phyloP scores from a whole-genome alignment of 2,797 vertebrate genomes.

The Dallia pectoralis region DNA sequence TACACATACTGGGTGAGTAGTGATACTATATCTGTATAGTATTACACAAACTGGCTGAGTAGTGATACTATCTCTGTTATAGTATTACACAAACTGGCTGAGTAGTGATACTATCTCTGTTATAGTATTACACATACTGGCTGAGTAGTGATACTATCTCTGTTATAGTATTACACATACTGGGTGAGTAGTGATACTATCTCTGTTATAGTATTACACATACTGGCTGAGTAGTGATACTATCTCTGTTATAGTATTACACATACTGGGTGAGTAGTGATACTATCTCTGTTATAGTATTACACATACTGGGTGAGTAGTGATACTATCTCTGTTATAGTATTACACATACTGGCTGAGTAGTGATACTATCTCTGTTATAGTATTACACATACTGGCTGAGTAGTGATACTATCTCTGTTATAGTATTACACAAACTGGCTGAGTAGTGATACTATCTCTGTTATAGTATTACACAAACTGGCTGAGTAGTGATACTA shows the following conservation, averaged over 20 bases:
- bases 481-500: no score
- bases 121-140: no score
- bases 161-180: no score
- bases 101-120: conserved; percentile 25
- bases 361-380: conserved; percentile 38
- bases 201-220: no score
- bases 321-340: conserved; percentile 41
- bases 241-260: conserved; percentile 38
- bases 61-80: conserved; percentile 38
- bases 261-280: no score
- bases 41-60: background rate
- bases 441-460: conserved; percentile 16
- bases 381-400: conserved; percentile 17
- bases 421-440: conserved; percentile 37
- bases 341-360: background rate
- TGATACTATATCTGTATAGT: conserved; percentile 36
- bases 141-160: conserved; percentile 19
- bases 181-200: no score
- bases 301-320: conserved; percentile 7
- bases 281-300: background rate
- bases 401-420: conserved; percentile 16
- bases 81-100: conserved; percentile 19
- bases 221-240: conserved; percentile 21
- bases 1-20: conserved; percentile 14
- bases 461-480: conserved; percentile 36